These are phyloP conservation scores for Eulimnadia texana DNA, from an alignment of 1,140 invertebrate genomes.

Conservation along the genomic window DNA sequence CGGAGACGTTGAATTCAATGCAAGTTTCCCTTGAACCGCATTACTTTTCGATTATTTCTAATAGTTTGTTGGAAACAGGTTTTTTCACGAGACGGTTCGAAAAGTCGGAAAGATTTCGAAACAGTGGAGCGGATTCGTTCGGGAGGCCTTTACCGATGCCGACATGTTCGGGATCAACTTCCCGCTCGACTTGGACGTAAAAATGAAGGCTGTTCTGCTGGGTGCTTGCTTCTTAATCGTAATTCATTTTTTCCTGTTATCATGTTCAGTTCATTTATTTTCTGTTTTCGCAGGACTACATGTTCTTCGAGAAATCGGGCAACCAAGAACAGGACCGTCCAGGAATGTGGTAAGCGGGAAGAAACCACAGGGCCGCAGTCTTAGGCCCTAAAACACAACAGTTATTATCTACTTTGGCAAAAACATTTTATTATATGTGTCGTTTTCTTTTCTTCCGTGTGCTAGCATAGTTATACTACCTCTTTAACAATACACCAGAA, in stretches of 20 bases:
- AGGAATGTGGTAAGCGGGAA: constrained; percentile 34
- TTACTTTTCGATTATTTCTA: not conserved
- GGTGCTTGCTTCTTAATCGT: constrained; percentile 35
- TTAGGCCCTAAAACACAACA: not conserved
- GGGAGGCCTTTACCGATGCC: constrained; percentile 34
- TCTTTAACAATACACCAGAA: no score
- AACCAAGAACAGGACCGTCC: constrained; percentile 28
- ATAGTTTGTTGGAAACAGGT: constrained; percentile 15
- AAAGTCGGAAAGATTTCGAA: constrained; percentile 33
- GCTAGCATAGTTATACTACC: no score
- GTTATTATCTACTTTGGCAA: not conserved
- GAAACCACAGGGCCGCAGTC: not conserved
- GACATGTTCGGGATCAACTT: constrained; percentile 34
- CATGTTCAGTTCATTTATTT: not conserved
- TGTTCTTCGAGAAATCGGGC: constrained; percentile 49
- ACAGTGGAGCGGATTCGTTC: constrained; percentile 31
- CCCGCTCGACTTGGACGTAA: constrained; percentile 32
- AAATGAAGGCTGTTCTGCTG: constrained; percentile 32
- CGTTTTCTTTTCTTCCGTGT: no score
- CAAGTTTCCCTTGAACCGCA: constrained; percentile 20
- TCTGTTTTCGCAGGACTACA: constrained; percentile 45
- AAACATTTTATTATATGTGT: no score
- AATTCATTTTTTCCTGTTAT: constrained; percentile 16
- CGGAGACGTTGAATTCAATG: constrained; percentile 57
- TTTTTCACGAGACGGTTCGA: constrained; percentile 21